phyloP scores from a whole-genome alignment of 2,888 invertebrate species.

The Leptopilina syphax region DNA sequence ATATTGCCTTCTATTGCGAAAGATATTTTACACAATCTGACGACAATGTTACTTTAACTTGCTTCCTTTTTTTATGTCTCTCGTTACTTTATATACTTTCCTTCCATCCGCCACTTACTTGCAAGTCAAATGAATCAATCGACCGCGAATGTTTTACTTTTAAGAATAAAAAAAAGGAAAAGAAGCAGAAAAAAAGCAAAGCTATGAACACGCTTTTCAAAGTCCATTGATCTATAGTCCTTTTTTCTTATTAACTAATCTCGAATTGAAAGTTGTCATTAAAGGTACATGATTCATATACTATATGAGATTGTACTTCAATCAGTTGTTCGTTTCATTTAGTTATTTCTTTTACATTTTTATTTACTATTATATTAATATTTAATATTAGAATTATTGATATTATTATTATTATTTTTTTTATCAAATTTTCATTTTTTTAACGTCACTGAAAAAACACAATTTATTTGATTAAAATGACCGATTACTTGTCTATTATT shows the following conservation, averaged over 20 bases:
- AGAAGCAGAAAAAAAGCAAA: neutral
- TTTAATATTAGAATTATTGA: neutral
- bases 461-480: no score
- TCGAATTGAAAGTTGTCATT: conserved; percentile 9
- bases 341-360: neutral
- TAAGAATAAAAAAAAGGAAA: no score
- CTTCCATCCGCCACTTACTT: neutral
- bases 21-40: conserved; percentile 11
- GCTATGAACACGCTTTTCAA: conserved; percentile 7
- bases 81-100: conserved; percentile 6
- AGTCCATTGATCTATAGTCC: conserved; percentile 14
- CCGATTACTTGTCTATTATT: no score
- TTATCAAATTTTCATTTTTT: no score
- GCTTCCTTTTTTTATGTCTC: neutral
- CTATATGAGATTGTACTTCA: neutral
- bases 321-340: neutral
- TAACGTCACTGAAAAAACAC: no score
- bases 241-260: conserved; percentile 6
- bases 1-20: neutral
- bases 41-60: conserved; percentile 13
- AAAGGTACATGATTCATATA: no score
- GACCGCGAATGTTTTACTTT: neutral
- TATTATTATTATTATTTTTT: neutral
- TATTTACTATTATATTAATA: neutral
- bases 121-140: conserved; percentile 17